Evolutionary conservation across 2,888 invertebrate genomes (phyloP).

Genomic region (Cosmia trapezina): DNA sequence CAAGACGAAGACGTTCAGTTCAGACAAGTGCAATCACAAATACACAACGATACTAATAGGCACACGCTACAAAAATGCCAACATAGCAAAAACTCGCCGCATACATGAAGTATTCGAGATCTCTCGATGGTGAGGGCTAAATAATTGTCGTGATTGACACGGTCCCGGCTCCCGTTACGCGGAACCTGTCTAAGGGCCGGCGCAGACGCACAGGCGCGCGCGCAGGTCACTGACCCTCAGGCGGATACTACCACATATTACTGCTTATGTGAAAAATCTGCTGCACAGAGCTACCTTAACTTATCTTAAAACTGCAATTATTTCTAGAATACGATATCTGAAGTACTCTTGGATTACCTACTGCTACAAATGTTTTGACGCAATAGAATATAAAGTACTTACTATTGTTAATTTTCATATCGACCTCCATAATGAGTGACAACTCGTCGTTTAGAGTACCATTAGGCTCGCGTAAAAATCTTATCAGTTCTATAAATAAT

Average conservation of each 20-base stretch:
- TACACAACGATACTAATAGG: background rate
- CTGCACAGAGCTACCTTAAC: background rate
- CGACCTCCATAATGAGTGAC: slow-evolving; percentile 53
- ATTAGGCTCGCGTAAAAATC: slow-evolving; percentile 49
- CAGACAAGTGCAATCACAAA: background rate
- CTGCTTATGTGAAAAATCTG: slow-evolving; percentile 30
- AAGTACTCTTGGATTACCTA: slow-evolving; percentile 6
- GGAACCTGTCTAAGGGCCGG: slow-evolving; percentile 74
- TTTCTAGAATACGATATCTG: slow-evolving; percentile 20
- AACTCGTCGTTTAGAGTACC: slow-evolving; percentile 46
- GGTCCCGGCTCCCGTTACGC: slow-evolving; percentile 73
- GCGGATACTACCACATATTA: slow-evolving; percentile 65
- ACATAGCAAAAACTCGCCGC: slow-evolving; percentile 29
- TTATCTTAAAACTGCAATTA: slow-evolving; percentile 3
- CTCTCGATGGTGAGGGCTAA: slow-evolving; percentile 58
- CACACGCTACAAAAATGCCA: slow-evolving; percentile 8
- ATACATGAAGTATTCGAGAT: slow-evolving; percentile 24
- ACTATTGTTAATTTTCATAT: slow-evolving; percentile 38
- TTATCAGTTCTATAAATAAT: slow-evolving; percentile 68
- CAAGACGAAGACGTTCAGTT: background rate
- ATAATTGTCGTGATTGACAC: slow-evolving; percentile 71
- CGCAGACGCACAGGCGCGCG: slow-evolving; percentile 73
- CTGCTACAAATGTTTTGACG: slow-evolving; percentile 6
- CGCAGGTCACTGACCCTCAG: slow-evolving; percentile 74
- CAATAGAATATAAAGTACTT: slow-evolving; percentile 13